Evolutionary conservation across 2,797 vertebrate genomes (phyloP).

Genomic region (Sparus aurata): DNA sequence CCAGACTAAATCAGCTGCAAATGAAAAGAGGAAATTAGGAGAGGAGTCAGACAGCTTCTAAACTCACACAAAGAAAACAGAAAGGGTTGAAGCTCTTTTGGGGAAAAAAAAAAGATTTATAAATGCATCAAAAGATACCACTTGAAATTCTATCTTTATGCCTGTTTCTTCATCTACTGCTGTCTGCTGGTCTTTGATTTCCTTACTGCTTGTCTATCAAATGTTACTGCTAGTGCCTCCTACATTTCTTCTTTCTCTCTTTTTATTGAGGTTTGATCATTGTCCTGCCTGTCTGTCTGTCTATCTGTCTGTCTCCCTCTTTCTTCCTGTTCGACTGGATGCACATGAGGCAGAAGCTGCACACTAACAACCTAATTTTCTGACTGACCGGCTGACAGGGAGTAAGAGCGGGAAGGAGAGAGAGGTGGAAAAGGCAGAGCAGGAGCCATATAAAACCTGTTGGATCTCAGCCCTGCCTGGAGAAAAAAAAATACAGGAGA

Average conservation of each 20-base stretch:
- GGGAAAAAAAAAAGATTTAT: neutral
- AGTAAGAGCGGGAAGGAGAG: conserved; percentile 41
- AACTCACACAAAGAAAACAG: conserved; percentile 13
- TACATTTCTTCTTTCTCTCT: conserved; percentile 5
- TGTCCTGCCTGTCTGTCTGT: conserved; percentile 14
- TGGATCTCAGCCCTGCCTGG: conserved; percentile 67
- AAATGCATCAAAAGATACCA: conserved; percentile 13
- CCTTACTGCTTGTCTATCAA: conserved; percentile 1
- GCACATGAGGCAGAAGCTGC: conserved; percentile 58
- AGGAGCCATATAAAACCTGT: conserved; percentile 78
- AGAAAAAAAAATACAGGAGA: conserved; percentile 66
- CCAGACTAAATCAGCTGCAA: conserved; percentile 65
- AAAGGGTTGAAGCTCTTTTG: neutral
- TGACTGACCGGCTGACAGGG: conserved; percentile 68
- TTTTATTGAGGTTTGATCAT: neutral
- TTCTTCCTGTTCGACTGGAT: conserved; percentile 43
- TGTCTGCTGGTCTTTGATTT: conserved; percentile 12
- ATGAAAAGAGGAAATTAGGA: conserved; percentile 47
- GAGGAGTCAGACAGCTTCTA: conserved; percentile 8
- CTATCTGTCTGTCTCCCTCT: conserved; percentile 12
- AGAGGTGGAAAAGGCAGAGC: conserved; percentile 61
- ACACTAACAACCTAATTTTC: conserved; percentile 79
- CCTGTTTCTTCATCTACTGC: conserved; percentile 19
- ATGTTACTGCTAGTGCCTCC: neutral
- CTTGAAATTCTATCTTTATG: neutral